Evolutionary conservation across 2,113 vertebrate species (phyloP).

Genomic region (Neodontobutis hainanensis): DNA sequence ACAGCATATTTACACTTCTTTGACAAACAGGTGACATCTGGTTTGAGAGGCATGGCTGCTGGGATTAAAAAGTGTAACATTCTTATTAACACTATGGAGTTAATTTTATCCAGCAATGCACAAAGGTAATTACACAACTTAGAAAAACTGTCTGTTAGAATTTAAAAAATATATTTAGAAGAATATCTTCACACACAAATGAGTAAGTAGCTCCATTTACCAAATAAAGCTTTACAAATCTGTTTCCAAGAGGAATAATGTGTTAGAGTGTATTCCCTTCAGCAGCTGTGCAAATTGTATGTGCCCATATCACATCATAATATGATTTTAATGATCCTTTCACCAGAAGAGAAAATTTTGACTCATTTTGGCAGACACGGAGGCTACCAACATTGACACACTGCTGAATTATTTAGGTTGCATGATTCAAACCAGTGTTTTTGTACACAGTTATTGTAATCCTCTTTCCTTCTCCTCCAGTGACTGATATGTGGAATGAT

Average conservation of each 20-base stretch:
- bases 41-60: neutral
- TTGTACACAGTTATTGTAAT: slow-evolving; percentile 12
- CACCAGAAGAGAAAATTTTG: neutral
- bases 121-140: slow-evolving; percentile 1
- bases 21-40: slow-evolving; percentile 1
- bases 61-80: neutral
- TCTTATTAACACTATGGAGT: neutral
- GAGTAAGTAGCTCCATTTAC: slow-evolving; percentile 33
- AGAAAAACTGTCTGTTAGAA: slow-evolving; percentile 5
- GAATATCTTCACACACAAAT: slow-evolving; percentile 20
- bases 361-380: neutral
- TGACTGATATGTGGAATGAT: slow-evolving; percentile 6
- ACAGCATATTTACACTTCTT: neutral
- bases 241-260: slow-evolving; percentile 20
- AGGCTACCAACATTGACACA: neutral
- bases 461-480: slow-evolving; percentile 10
- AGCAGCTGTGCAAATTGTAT: slow-evolving; percentile 35
- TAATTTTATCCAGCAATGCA: neutral
- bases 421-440: slow-evolving; percentile 19
- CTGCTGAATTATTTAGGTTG: slow-evolving; percentile 33
- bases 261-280: slow-evolving; percentile 31
- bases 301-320: neutral
- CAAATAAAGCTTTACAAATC: slow-evolving; percentile 53
- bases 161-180: slow-evolving; percentile 13
- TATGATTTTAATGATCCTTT: neutral